Conservation (phyloP, 2,888 invertebrate genomes). For the Synanthedon vespiformis region DNA sequence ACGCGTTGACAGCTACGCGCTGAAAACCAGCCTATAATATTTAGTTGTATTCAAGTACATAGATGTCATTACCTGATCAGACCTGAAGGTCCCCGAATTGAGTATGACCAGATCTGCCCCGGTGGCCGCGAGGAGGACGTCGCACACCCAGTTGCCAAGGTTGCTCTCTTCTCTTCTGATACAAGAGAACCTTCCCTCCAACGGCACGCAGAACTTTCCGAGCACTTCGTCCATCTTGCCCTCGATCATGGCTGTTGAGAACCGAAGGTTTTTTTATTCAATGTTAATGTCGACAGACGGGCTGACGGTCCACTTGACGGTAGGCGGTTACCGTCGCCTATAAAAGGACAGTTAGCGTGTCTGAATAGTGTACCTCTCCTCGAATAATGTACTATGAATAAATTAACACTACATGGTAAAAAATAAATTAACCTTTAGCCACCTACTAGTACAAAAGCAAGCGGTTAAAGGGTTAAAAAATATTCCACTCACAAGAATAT, state of each 20-base stretch:
- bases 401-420: background rate
- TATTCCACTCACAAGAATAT: no score
- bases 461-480: no score
- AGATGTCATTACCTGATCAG: constrained; percentile 68
- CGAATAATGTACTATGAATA: background rate
- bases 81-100: constrained; percentile 89
- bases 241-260: constrained; percentile 77
- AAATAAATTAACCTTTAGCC: no score
- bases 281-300: no score
- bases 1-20: no score
- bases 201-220: constrained; percentile 85
- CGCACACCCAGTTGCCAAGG: constrained; percentile 87
- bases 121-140: constrained; percentile 85
- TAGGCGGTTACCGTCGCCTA: no score
- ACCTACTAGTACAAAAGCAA: no score
- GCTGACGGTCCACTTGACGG: no score
- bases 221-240: constrained; percentile 87
- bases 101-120: constrained; percentile 87
- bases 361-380: no score
- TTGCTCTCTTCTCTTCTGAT: constrained; percentile 90
- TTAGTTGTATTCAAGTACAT: no score
- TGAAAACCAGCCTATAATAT: no score
- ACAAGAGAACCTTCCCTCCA: constrained; percentile 86
- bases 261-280: background rate
- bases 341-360: no score